Percentiles rank a stretch among this genome's conserved stretches.
Evolutionary conservation across 1,140 invertebrate species (phyloP).

Genomic region (Megathymus violae): DNA sequence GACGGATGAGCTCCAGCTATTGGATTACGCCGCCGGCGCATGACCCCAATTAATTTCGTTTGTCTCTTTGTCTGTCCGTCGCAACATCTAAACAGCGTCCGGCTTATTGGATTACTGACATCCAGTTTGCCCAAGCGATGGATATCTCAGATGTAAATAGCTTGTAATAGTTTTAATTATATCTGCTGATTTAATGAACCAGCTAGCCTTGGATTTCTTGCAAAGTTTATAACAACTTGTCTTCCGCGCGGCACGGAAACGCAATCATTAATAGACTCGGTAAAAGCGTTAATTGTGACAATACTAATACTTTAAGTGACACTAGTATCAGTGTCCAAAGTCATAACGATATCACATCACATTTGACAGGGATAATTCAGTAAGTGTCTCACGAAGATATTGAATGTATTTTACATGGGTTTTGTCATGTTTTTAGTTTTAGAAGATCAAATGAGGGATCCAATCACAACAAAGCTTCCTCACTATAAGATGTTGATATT

Average conservation of each 20-base stretch:
- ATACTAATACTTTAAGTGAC: slow-evolving; percentile 1
- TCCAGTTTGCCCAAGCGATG: slow-evolving; percentile 45
- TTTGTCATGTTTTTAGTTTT: background rate
- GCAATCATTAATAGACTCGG: slow-evolving; percentile 1
- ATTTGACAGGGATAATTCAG: slow-evolving; percentile 37
- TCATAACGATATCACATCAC: slow-evolving; percentile 2
- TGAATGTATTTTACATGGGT: slow-evolving; percentile 9
- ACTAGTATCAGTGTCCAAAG: slow-evolving; percentile 7
- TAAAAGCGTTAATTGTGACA: slow-evolving; percentile 9
- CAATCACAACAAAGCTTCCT: too few species aligned
- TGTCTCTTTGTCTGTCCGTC: slow-evolving; percentile 71
- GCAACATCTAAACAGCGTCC: slow-evolving; percentile 64
- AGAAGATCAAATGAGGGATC: too few species aligned
- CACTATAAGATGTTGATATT: too few species aligned
- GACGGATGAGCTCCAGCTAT: slow-evolving; percentile 47
- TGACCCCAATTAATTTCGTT: slow-evolving; percentile 79
- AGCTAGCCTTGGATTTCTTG: slow-evolving; percentile 36
- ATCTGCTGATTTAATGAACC: slow-evolving; percentile 39
- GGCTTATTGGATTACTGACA: slow-evolving; percentile 73
- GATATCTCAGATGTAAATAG: slow-evolving; percentile 19
- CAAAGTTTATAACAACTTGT: slow-evolving; percentile 28
- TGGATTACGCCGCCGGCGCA: slow-evolving; percentile 71
- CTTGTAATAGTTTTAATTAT: slow-evolving; percentile 34
- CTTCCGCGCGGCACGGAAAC: slow-evolving; percentile 31
- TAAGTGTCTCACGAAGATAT: slow-evolving; percentile 34